phyloP scores from a whole-genome alignment of 92 coral and sea anemone genomes.

The Meandrina meandrites region DNA sequence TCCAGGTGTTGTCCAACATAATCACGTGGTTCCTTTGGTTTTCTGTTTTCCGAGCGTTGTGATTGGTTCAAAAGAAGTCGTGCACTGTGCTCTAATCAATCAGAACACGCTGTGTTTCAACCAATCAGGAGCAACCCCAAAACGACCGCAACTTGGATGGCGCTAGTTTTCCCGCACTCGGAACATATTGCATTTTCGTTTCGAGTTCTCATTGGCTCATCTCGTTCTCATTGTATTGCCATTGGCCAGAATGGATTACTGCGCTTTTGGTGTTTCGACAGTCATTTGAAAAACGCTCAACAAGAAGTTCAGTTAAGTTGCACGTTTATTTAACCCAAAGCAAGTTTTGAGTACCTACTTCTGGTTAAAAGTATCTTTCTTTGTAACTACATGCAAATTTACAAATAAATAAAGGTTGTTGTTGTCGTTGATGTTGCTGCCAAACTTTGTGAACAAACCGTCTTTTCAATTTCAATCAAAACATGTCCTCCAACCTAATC shows the following conservation, averaged over 20 bases:
- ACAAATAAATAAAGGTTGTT: too few relatives aligned
- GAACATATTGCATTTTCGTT: too few relatives aligned
- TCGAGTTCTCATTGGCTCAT: neutral
- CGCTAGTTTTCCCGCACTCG: neutral
- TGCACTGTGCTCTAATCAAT: neutral
- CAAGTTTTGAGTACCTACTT: too few relatives aligned
- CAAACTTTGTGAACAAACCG: too few relatives aligned
- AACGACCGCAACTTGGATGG: neutral
- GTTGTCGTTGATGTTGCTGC: too few relatives aligned
- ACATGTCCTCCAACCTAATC: too few relatives aligned
- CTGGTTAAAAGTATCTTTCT: too few relatives aligned
- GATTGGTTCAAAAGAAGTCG: neutral
- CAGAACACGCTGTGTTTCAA: neutral
- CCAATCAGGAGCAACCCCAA: neutral
- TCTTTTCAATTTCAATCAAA: too few relatives aligned
- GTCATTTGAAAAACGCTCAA: neutral
- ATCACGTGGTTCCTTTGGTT: neutral
- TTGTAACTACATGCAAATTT: too few relatives aligned
- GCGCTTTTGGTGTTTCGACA: too few relatives aligned
- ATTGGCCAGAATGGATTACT: neutral
- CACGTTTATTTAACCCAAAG: too few relatives aligned
- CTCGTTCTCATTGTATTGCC: neutral
- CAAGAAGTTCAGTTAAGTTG: too few relatives aligned
- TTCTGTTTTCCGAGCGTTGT: neutral
- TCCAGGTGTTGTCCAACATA: neutral